These are phyloP conservation scores for Drosophila mojavensis DNA, from an alignment of 1,140 invertebrate genomes.

Conservation along the genomic window DNA sequence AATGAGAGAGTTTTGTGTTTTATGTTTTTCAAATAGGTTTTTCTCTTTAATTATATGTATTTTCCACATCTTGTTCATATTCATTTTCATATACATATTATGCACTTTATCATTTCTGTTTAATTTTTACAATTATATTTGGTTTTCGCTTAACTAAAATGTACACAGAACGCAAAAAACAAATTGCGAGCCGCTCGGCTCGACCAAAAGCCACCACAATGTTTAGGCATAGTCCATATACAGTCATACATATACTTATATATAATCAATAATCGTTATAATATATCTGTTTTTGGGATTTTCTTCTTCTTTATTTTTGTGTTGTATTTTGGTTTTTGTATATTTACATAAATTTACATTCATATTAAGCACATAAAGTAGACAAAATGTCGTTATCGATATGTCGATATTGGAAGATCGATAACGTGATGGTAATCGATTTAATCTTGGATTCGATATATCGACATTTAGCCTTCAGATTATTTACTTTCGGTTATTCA, in stretches of 20 bases:
- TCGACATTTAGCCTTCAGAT: background rate
- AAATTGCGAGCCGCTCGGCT: slow-evolving; percentile 46
- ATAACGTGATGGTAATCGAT: slow-evolving; percentile 6
- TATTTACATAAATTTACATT: slow-evolving; percentile 77
- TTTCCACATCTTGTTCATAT: slow-evolving; percentile 23
- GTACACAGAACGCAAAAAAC: slow-evolving; percentile 64
- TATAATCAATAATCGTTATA: slow-evolving; percentile 39
- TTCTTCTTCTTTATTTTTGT: background rate
- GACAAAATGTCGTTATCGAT: slow-evolving; percentile 36
- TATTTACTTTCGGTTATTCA: slow-evolving; percentile 2
- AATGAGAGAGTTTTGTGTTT: slow-evolving; percentile 28
- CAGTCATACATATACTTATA: slow-evolving; percentile 43
- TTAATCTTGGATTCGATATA: background rate
- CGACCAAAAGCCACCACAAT: slow-evolving; percentile 54
- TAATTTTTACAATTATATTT: slow-evolving; percentile 55
- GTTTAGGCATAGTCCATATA: slow-evolving; percentile 48
- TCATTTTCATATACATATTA: slow-evolving; percentile 10
- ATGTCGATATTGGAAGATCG: slow-evolving; percentile 1
- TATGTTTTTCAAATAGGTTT: slow-evolving; percentile 36
- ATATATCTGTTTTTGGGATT: background rate
- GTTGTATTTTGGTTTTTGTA: slow-evolving; percentile 1
- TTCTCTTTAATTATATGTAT: slow-evolving; percentile 54
- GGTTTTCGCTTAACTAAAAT: slow-evolving; percentile 69
- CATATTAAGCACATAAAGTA: slow-evolving; percentile 69
- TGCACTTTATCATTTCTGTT: slow-evolving; percentile 10